Base-by-base conservation (phyloP, 2,113 vertebrate genomes). In the Electrona antarctica region DNA sequence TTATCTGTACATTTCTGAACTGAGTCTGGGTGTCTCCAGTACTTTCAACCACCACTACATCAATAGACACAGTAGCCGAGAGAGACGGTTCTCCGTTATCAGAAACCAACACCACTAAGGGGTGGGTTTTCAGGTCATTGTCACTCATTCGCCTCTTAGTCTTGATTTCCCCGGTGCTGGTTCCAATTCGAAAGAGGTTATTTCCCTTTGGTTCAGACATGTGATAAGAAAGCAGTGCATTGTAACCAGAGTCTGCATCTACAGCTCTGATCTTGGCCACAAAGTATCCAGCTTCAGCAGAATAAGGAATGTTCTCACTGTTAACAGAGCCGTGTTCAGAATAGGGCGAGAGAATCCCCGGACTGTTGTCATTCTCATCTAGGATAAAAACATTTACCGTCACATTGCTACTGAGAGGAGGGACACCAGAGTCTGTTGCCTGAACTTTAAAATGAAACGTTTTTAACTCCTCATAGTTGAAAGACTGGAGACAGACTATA, bases 381-480 rank as follows among this genome's bases (percentile, higher is more conserved):
- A 67, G 51, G 8, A 67, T 56, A 74, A 90, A 92, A 71, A 95
- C 79, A 76, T 90, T 91, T 59, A 94, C 82, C 47, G 74, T 91
- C 67, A 88, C 51, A 4, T 89, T 89, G 49, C 90, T 74, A 51
- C 85, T 93, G 7, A 74, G 73, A 0, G 92, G 79, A 83, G 94
- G 94, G 77, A 92, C 85, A 62, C 95, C 96, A 7, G 89, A 88
- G 41, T 97, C 95, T 65, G 69, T 85, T 73, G 94, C 95, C 83
- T 95, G 93, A 75, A 96, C 91, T 56, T 93, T 90, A 71, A 96
- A 70, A 4, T 78, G 57, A 76, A 96, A 94, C 0, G 65, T 92
- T 55, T 87, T 92, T 45, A 95, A 69, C 56, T 84, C 88, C 75
- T 97, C 95, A 72, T 92, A 95, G 77, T 96, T 94, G 88, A 97